These are phyloP conservation scores for Oxyura jamaicensis DNA, from an alignment of 2,113 vertebrate genomes.

Conservation along the genomic window DNA sequence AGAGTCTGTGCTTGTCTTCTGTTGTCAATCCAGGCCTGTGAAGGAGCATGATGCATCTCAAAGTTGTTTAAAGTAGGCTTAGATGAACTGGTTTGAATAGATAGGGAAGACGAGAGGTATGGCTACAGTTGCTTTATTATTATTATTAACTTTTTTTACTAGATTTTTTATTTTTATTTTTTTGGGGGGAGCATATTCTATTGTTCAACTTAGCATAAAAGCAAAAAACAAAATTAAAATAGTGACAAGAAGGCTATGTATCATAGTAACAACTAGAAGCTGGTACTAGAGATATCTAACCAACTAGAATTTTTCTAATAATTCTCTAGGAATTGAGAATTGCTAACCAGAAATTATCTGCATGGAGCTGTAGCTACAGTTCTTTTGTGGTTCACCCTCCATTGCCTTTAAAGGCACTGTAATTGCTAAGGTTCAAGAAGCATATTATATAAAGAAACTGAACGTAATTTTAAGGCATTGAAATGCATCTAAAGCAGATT, in stretches of 20 bases:
- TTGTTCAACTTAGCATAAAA: background rate
- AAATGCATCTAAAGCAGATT: background rate
- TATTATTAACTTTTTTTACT: background rate
- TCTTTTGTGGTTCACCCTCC: background rate
- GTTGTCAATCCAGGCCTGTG: background rate
- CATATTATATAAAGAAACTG: background rate
- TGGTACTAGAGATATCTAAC: background rate
- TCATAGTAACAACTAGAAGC: background rate
- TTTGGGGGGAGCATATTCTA: background rate
- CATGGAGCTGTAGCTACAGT: background rate
- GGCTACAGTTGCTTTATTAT: background rate
- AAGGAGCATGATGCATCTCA: background rate
- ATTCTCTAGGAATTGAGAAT: background rate
- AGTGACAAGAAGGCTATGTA: background rate
- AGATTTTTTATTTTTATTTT: too few relatives aligned
- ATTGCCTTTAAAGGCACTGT: background rate
- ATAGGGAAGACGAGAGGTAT: background rate
- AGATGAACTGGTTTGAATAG: background rate
- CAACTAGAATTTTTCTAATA: background rate
- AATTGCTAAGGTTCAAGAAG: background rate
- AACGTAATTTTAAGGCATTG: background rate
- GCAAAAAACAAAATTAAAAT: background rate
- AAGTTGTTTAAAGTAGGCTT: background rate
- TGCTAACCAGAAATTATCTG: slow-evolving; percentile 9
- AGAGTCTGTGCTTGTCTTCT: background rate